Evolutionary conservation across 2,888 invertebrate species (phyloP), one percentile per base, ranked within the genome.

Genomic region (Cheilosia scutellata): DNA sequence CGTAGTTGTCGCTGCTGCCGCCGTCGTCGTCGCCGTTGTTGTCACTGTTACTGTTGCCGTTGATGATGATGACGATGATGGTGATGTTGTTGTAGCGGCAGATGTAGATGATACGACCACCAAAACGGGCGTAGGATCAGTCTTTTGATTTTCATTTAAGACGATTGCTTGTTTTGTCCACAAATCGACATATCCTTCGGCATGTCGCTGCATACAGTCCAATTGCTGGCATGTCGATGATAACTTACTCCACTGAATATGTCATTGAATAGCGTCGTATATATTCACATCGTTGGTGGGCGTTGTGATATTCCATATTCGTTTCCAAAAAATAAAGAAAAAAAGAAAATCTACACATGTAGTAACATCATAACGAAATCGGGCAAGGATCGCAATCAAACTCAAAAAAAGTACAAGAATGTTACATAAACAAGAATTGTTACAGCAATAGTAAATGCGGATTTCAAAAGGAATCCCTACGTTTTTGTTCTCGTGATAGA

Each of bases 171-270:
- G 92, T 88, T 92, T 91, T 82, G 90, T 91, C 92, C 93, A 92
- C 89, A 92, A 91, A 90, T 92, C 92, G 33, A 92, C 91, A 89
- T 91, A 91, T 87, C 92, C 92, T 89, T 92, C 91, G 87, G 91
- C 92, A 88, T 92, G 92, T 49, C 91, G 91, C 87, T 92, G 91
- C 91, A 92, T 92, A 88, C 92, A 92, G 89, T 92, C 91, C 89
- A 92, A 90, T 90, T 92, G 92, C 89, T 92, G 92, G 87, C 92
- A 91, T 87, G 91, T 91, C 89, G 90, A 89, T 89, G 91, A 90
- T 89, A 93, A 90, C 90, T 92, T 91, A 88, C 91, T 91, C 90
- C 91, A 92, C 92, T 92, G 66, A 80, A 80, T 63, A 80, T 71
- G 47, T 60, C 75, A 65, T 75, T 57, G 58, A 79, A 70, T 60